Base-by-base conservation (phyloP, 2,888 invertebrate species). In the Lamproptera curius region DNA sequence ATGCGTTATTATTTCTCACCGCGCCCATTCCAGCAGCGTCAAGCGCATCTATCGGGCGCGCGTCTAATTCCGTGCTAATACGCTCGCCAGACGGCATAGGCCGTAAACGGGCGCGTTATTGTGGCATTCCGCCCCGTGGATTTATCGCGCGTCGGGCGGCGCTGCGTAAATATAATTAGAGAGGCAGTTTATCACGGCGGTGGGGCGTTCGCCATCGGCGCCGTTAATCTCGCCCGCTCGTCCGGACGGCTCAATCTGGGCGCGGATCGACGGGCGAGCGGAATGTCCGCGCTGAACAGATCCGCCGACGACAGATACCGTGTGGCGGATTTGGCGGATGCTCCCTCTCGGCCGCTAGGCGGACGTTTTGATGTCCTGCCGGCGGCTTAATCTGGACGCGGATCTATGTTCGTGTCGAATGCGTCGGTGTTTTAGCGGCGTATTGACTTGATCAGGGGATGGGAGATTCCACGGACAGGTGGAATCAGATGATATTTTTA, bases 131-230 rank as follows among this genome's bases (percentile, higher is more conserved):
- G n/a, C 58, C 55, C 51, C 55, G 65, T 58, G 72, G 74, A 86
- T 85, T 84, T 85, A 86, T 83, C 68, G 76, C 70, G 68, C 70
- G 76, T 72, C 79, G 76, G 64, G 70, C 71, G 80, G 76, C 79
- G 76, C 82, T 76, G 80, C 81, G 85, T 87, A 85, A 86, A 85
- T 86, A 86, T 86, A 86, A 86, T 86, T 85, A 86, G 79, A 84
- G 79, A 68, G 76, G 78, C 81, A 76, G 85, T 86, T 83, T 84
- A 83, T 86, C 84, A 84, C 76, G 72, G 74, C 77, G 83, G 84
- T 84, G 82, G 84, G 80, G 82, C 80, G 75, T 77, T 65, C 69
- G 68, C 71, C 78, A 82, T 84, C 82, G 73, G 68, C 62, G 74
- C 73, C 61, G 77, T 86, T 80, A 84, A 85, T 85, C 84, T 84